Percentiles rank a stretch among this genome's conserved stretches.
Conservation (phyloP, 1,140 invertebrate species). For the Ridgeia piscesae region DNA sequence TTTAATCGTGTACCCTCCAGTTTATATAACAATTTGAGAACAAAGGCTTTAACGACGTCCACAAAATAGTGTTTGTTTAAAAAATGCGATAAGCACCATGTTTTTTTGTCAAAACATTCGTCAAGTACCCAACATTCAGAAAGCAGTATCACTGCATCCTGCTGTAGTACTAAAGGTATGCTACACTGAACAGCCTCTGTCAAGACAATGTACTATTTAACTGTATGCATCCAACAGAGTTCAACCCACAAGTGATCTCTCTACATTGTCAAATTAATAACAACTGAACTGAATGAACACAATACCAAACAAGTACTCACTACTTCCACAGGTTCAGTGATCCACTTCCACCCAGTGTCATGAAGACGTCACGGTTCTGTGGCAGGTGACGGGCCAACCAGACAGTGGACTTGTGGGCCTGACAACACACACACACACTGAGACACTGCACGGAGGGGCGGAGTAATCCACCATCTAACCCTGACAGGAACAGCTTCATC, state of each 20-base stretch:
- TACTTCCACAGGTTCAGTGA: slow-evolving; percentile 91
- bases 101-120: too few species aligned
- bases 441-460: too few species aligned
- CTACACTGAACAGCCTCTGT: not conserved
- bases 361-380: slow-evolving; percentile 92
- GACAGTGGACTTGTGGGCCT: slow-evolving; percentile 79
- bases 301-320: slow-evolving; percentile 59
- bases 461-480: too few species aligned
- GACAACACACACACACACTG: not conserved
- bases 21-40: too few species aligned
- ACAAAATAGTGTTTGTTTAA: too few species aligned
- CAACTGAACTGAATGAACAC: not conserved
- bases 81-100: too few species aligned
- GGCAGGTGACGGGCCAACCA: slow-evolving; percentile 86
- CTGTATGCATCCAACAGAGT: too few species aligned
- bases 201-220: not conserved
- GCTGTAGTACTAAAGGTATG: not conserved
- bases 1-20: too few species aligned
- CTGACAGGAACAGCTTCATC: too few species aligned
- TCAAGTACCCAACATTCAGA: too few species aligned
- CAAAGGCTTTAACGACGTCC: too few species aligned
- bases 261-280: not conserved
- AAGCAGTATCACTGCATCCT: not conserved
- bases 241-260: too few species aligned
- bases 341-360: slow-evolving; percentile 85